Conservation (phyloP, 2,888 invertebrate species). For the Volucella bombylans region DNA sequence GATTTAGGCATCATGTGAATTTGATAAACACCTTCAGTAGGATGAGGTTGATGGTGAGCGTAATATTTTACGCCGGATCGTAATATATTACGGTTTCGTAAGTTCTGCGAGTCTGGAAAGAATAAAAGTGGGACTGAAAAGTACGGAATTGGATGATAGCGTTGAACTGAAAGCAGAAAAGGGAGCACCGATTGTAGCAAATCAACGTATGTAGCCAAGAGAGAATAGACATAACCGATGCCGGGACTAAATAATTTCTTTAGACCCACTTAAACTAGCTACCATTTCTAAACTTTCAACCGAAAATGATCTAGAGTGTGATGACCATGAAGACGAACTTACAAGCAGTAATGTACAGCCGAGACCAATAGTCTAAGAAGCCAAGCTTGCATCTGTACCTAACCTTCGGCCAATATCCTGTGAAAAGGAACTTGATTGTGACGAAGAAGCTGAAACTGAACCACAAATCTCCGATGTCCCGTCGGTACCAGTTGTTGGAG, state of each 20-base stretch:
- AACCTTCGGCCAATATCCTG: not conserved
- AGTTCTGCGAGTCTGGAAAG: slow-evolving; percentile 9
- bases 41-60: slow-evolving; percentile 49
- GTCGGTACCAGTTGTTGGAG: not conserved
- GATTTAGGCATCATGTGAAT: slow-evolving; percentile 35
- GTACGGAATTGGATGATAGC: not conserved
- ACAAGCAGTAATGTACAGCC: not conserved
- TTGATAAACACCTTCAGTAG: slow-evolving; percentile 52
- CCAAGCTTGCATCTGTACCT: not conserved
- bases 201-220: not conserved
- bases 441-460: not conserved
- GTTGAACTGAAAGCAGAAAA: not conserved
- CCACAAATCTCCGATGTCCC: too few species aligned
- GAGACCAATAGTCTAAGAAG: not conserved
- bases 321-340: slow-evolving; percentile 12
- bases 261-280: not conserved
- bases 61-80: slow-evolving; percentile 23
- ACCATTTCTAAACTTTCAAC: not conserved
- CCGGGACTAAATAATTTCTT: not conserved
- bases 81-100: slow-evolving; percentile 19
- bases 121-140: not conserved
- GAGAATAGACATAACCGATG: not conserved
- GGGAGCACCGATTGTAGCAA: not conserved
- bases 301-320: slow-evolving; percentile 20
- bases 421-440: slow-evolving; percentile 13